Conservation (phyloP, 2,888 invertebrate genomes). For the Nomada ferruginata region DNA sequence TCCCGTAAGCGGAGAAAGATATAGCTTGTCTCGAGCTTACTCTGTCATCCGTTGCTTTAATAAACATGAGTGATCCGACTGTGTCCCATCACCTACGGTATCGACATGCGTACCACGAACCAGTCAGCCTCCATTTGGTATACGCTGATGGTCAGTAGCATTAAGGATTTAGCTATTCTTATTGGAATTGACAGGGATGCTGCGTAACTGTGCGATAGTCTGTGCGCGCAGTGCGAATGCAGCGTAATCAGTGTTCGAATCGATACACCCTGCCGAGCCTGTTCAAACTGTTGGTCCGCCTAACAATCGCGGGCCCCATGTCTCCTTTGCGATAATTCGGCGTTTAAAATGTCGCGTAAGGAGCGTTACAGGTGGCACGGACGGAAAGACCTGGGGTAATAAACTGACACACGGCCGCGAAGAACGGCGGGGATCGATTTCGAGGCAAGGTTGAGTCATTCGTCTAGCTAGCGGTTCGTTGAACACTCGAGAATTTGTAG, state of each 20-base stretch:
- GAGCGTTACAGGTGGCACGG: constrained; percentile 19
- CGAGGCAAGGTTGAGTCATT: constrained; percentile 23
- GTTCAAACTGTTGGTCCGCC: not conserved
- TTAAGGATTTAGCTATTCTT: constrained; percentile 5
- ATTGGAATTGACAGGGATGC: not conserved
- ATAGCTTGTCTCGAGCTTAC: constrained; percentile 20
- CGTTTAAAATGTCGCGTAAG: not conserved
- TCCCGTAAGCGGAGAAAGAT: constrained; percentile 47
- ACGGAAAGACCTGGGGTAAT: not conserved
- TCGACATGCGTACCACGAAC: constrained; percentile 16
- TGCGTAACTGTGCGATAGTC: not conserved
- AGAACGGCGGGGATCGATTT: constrained; percentile 16
- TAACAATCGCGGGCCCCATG: not conserved
- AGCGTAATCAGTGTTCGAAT: no score
- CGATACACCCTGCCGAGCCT: not conserved
- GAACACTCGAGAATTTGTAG: constrained; percentile 58
- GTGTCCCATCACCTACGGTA: constrained; percentile 17
- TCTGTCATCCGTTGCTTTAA: constrained; percentile 36
- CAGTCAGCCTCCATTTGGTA: constrained; percentile 5
- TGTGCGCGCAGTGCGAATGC: no score
- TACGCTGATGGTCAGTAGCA: not conserved
- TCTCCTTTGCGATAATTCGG: not conserved
- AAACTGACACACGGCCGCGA: not conserved
- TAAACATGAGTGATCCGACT: constrained; percentile 52
- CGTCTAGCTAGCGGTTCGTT: constrained; percentile 38